These are phyloP conservation scores for Machimus rusticus DNA, from an alignment of 2,888 invertebrate species.

Conservation along the genomic window DNA sequence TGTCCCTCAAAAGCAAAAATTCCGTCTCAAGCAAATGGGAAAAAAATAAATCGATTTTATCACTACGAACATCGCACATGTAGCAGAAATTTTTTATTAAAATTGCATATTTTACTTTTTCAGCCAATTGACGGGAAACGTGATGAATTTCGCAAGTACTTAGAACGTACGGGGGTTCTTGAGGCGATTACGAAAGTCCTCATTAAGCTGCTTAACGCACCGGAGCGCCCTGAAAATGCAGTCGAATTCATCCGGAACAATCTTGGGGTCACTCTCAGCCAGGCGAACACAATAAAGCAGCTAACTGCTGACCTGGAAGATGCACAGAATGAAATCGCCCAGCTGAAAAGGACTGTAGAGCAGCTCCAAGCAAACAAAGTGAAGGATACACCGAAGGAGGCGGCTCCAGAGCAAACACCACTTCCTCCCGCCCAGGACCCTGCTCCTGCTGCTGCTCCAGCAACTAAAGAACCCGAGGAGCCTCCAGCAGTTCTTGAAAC, in stretches of 20 bases:
- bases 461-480: background rate
- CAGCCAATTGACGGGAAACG: slow-evolving; percentile 62
- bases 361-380: background rate
- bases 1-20: background rate
- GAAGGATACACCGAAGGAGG: background rate
- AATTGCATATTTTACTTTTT: background rate
- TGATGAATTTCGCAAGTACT: slow-evolving; percentile 61
- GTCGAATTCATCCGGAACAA: slow-evolving; percentile 58
- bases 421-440: background rate
- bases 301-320: slow-evolving; percentile 56
- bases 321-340: slow-evolving; percentile 54
- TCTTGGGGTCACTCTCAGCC: slow-evolving; percentile 56
- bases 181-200: slow-evolving; percentile 60
- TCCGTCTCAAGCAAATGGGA: background rate
- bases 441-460: background rate
- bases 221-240: slow-evolving; percentile 58
- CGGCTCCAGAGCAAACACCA: background rate
- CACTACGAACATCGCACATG: background rate
- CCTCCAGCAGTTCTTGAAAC: background rate
- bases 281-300: slow-evolving; percentile 56
- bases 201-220: slow-evolving; percentile 55
- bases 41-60: background rate
- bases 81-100: background rate
- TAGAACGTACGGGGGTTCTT: slow-evolving; percentile 60
- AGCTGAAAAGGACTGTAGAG: slow-evolving; percentile 43